These are phyloP conservation scores for Gymnogyps californianus DNA, from an alignment of 2,113 vertebrate species.

Conservation along the genomic window DNA sequence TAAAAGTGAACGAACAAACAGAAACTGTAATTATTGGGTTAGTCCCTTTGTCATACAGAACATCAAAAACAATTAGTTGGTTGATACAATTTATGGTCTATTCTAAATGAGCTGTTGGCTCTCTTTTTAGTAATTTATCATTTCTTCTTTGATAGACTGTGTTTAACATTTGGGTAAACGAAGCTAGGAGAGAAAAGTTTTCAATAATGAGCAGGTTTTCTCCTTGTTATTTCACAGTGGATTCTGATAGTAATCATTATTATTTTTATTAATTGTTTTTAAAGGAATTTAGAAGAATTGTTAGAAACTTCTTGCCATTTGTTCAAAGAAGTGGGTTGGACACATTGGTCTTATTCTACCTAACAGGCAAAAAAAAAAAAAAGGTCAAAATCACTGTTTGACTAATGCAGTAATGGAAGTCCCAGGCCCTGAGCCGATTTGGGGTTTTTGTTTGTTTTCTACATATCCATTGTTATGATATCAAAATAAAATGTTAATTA, in stretches of 20 bases:
- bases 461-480: not conserved
- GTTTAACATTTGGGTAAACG: not conserved
- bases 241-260: not conserved
- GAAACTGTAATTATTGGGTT: not conserved
- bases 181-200: not conserved
- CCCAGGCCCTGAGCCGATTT: not conserved
- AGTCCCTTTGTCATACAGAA: not conserved
- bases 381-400: not conserved
- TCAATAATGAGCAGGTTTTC: not conserved
- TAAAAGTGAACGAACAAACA: not conserved
- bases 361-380: not conserved
- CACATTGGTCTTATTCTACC: not conserved
- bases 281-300: not conserved
- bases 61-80: not conserved
- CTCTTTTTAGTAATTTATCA: not conserved
- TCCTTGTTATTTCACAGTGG: not conserved
- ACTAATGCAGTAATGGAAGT: not conserved
- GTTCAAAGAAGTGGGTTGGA: not conserved
- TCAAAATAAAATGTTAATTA: slow-evolving; percentile 24
- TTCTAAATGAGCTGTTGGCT: not conserved
- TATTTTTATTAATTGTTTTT: not conserved
- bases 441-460: not conserved
- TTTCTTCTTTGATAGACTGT: not conserved
- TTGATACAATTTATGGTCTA: not conserved
- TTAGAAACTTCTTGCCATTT: not conserved